phyloP scores from a whole-genome alignment of 2,888 invertebrate species.

The Adelognathus sp. region DNA sequence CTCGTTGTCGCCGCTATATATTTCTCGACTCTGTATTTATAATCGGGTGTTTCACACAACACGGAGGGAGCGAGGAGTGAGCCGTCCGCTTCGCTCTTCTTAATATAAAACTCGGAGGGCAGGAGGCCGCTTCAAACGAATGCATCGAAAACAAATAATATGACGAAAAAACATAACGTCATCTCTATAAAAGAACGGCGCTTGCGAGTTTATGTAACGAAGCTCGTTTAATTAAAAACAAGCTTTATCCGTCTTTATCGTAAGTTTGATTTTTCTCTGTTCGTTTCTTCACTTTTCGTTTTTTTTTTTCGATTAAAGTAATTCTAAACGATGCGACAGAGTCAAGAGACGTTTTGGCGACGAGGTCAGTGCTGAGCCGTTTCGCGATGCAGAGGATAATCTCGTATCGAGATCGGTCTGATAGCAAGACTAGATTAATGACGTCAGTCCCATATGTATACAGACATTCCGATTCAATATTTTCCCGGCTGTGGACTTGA shows the following conservation, averaged over 20 bases:
- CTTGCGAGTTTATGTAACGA: not conserved
- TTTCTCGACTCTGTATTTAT: constrained; percentile 36
- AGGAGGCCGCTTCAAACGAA: constrained; percentile 34
- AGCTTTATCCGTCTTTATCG: not conserved
- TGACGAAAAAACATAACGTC: not conserved
- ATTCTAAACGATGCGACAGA: not conserved
- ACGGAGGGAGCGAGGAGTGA: constrained; percentile 8
- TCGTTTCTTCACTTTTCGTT: not conserved
- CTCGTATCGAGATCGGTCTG: constrained; percentile 11
- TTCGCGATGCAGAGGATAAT: constrained; percentile 35
- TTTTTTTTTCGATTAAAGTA: not conserved
- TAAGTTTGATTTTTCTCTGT: not conserved
- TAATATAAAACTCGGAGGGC: constrained; percentile 45
- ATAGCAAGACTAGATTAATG: constrained; percentile 1
- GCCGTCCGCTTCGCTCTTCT: constrained; percentile 18
- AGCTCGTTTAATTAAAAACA: not conserved
- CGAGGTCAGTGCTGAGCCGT: constrained; percentile 44
- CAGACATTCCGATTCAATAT: not conserved
- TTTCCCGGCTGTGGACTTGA: constrained; percentile 4
- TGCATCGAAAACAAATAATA: constrained; percentile 15
- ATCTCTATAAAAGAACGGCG: not conserved
- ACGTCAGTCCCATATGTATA: not conserved
- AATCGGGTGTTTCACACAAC: constrained; percentile 32
- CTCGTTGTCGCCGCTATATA: not conserved
- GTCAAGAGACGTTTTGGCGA: constrained; percentile 13